Evolutionary conservation across 2,113 vertebrate genomes (phyloP).

Genomic region (Hippotragus niger): DNA sequence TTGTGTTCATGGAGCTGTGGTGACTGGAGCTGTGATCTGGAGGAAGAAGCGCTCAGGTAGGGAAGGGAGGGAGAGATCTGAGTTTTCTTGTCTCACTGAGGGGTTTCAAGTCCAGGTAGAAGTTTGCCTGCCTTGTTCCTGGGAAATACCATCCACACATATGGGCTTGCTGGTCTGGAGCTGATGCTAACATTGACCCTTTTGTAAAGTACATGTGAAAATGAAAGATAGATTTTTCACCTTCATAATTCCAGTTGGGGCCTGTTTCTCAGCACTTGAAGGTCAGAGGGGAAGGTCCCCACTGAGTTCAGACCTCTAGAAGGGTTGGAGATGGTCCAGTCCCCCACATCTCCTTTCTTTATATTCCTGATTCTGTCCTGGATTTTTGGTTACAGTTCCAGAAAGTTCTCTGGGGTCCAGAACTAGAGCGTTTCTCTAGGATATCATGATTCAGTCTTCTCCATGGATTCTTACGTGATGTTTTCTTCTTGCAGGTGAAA

Average conservation of each 20-base stretch:
- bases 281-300: not conserved
- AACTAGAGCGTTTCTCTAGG: fast-evolving
- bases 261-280: not conserved
- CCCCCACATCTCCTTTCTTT: not conserved
- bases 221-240: not conserved
- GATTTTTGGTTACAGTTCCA: not conserved
- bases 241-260: not conserved
- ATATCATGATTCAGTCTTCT: not conserved
- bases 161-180: not conserved
- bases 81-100: not conserved
- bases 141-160: not conserved
- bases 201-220: not conserved
- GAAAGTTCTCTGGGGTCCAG: not conserved
- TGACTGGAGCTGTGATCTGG: not conserved
- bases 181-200: not conserved
- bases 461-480: fast-evolving
- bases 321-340: not conserved
- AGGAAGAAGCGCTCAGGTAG: not conserved
- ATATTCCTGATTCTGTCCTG: not conserved
- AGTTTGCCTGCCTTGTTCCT: not conserved
- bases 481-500: not conserved
- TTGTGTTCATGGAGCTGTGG: fast-evolving
- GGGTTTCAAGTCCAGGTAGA: not conserved
- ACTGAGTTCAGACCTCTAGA: not conserved
- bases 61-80: not conserved